A percentile compares a stretch with the other conserved stretches of the same genome.
Conservation (phyloP, 2,888 invertebrate species). For the Saturnia japonica region DNA sequence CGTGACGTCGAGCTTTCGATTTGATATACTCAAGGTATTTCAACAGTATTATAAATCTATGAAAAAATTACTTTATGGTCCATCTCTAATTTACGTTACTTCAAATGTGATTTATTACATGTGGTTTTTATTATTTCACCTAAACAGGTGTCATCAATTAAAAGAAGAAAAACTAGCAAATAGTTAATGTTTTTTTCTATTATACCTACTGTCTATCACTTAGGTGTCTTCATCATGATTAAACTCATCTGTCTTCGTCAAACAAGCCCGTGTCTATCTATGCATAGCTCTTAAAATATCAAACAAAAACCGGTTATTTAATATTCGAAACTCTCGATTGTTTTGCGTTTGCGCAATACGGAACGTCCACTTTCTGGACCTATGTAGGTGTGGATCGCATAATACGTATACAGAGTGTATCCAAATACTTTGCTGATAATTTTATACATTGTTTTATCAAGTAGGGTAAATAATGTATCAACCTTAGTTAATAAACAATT, state of each 20-base stretch:
- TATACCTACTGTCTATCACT: conserved; percentile 20
- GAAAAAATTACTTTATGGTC: too few species aligned
- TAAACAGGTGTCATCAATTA: neutral
- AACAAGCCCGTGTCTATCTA: conserved; percentile 30
- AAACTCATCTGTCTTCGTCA: conserved; percentile 15
- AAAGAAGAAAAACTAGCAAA: neutral
- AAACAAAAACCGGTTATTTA: conserved; percentile 64
- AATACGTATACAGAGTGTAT: conserved; percentile 28
- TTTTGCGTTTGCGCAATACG: conserved; percentile 66
- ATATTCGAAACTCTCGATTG: conserved; percentile 70
- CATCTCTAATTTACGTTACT: neutral
- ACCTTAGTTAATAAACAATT: neutral
- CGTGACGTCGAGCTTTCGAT: too few species aligned
- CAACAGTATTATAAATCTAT: too few species aligned
- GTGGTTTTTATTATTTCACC: neutral
- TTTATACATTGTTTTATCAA: neutral
- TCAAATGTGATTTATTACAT: neutral
- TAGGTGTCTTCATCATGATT: conserved; percentile 15
- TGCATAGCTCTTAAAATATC: conserved; percentile 38
- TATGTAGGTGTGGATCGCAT: conserved; percentile 45
- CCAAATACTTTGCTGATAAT: neutral
- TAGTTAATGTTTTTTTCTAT: neutral
- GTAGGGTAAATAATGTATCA: neutral
- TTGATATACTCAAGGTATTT: too few species aligned
- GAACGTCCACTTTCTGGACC: conserved; percentile 62